phyloP scores from a whole-genome alignment of 2,888 invertebrate species.

The Drosophila mulleri region DNA sequence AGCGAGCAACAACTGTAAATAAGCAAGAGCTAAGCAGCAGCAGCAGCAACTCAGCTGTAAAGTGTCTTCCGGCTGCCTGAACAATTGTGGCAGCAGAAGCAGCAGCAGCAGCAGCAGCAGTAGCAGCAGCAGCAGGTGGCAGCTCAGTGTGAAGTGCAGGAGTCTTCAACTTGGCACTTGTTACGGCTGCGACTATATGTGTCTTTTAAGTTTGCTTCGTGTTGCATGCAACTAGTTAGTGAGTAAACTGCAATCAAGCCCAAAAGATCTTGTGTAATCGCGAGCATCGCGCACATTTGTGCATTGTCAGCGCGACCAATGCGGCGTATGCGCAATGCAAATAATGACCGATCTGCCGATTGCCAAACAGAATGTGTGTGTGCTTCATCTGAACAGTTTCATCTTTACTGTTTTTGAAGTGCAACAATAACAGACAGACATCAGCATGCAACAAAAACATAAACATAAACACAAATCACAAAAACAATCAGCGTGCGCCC shows the following conservation, averaged over 20 bases:
- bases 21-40: slow-evolving; percentile 21
- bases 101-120: slow-evolving; percentile 11
- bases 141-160: slow-evolving; percentile 45
- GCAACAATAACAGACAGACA: slow-evolving; percentile 7
- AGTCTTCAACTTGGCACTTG: slow-evolving; percentile 70
- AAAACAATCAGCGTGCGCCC: slow-evolving; percentile 54
- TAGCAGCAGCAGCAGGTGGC: slow-evolving; percentile 23
- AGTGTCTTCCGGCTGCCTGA: slow-evolving; percentile 74
- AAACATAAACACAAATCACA: slow-evolving; percentile 15
- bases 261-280: slow-evolving; percentile 50
- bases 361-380: slow-evolving; percentile 10
- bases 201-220: slow-evolving; percentile 47
- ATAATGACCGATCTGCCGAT: slow-evolving; percentile 35
- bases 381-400: slow-evolving; percentile 32
- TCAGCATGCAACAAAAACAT: slow-evolving; percentile 23
- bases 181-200: slow-evolving; percentile 49
- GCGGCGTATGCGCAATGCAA: slow-evolving; percentile 46
- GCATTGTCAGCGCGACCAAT: slow-evolving; percentile 56
- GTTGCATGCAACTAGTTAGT: slow-evolving; percentile 60
- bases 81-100: slow-evolving; percentile 21
- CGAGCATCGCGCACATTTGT: slow-evolving; percentile 47
- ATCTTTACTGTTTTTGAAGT: slow-evolving; percentile 27
- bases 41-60: slow-evolving; percentile 63
- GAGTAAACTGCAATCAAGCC: slow-evolving; percentile 28
- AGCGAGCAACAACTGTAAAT: slow-evolving; percentile 17